These are phyloP conservation scores for Sialis lutaria DNA, from an alignment of 2,888 invertebrate genomes.

Conservation along the genomic window DNA sequence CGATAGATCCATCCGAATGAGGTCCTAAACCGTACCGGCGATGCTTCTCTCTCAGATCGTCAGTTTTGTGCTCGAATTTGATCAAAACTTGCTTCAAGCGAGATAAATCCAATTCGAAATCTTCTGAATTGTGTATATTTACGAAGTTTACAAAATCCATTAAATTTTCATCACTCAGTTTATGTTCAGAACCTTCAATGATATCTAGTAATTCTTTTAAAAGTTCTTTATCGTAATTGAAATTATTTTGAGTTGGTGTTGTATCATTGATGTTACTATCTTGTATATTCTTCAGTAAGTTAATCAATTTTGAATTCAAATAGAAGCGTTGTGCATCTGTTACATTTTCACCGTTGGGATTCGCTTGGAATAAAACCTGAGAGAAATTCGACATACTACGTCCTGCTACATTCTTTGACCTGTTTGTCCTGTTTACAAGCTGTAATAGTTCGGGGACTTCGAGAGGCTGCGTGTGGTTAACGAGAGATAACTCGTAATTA, in stretches of 20 bases:
- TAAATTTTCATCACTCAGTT: slow-evolving; percentile 19
- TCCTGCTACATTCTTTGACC: neutral
- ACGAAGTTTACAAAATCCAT: slow-evolving; percentile 22
- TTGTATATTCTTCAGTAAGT: slow-evolving; percentile 17
- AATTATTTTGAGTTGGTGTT: slow-evolving; percentile 13
- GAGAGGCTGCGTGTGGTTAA: slow-evolving; percentile 8
- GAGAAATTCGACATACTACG: neutral
- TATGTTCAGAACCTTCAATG: slow-evolving; percentile 17
- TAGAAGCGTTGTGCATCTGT: slow-evolving; percentile 14
- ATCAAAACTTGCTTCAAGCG: slow-evolving; percentile 19
- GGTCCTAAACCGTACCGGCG: slow-evolving; percentile 14
- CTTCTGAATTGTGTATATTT: slow-evolving; percentile 19
- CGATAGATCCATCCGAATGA: slow-evolving; percentile 1
- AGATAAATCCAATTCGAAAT: slow-evolving; percentile 19
- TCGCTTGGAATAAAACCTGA: neutral
- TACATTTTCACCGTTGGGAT: slow-evolving; percentile 8
- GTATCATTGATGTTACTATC: slow-evolving; percentile 12
- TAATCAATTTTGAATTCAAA: slow-evolving; percentile 15
- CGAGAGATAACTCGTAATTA: too few species aligned
- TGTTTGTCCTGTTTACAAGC: slow-evolving; percentile 8
- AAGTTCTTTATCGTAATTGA: slow-evolving; percentile 18
- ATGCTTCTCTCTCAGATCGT: slow-evolving; percentile 14
- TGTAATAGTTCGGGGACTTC: slow-evolving; percentile 19
- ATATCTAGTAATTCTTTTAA: slow-evolving; percentile 17
- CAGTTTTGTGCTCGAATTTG: slow-evolving; percentile 16